phyloP scores from a whole-genome alignment of 2,888 invertebrate genomes.

The Bellardia bayeri region DNA sequence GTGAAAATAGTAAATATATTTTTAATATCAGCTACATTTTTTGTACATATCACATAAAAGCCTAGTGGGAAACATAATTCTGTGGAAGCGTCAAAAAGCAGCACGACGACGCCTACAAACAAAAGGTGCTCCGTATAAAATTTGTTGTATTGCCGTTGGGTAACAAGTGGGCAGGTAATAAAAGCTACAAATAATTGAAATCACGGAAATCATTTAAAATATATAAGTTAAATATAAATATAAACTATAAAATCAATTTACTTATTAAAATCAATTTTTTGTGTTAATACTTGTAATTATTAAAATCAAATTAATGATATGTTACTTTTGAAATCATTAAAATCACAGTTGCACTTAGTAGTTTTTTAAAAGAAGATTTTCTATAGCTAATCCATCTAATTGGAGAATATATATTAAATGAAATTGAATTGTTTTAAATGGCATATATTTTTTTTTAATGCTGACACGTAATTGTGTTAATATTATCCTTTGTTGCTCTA shows the following conservation, averaged over 20 bases:
- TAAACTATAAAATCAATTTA: no score
- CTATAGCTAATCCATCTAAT: no score
- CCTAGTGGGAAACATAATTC: slow-evolving; percentile 28
- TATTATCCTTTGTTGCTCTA: not conserved
- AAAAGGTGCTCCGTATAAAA: slow-evolving; percentile 34
- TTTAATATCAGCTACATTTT: slow-evolving; percentile 15
- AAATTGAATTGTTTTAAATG: no score
- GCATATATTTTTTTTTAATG: not conserved
- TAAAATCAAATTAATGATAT: no score
- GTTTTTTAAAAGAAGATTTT: no score
- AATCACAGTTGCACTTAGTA: no score
- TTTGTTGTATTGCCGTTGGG: slow-evolving; percentile 11
- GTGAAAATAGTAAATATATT: slow-evolving; percentile 36
- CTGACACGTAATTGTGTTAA: not conserved
- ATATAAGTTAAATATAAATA: no score
- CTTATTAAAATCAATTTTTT: no score
- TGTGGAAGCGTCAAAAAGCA: slow-evolving; percentile 9
- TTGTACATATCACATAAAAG: not conserved
- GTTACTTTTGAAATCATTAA: no score
- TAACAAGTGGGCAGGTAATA: not conserved
- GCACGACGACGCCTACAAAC: slow-evolving; percentile 27
- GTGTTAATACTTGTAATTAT: no score
- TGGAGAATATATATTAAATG: no score
- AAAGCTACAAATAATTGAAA: not conserved
- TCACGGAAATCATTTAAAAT: no score